Evolutionary conservation across 2,113 vertebrate species (phyloP).

Genomic region (Hystrix brachyura): DNA sequence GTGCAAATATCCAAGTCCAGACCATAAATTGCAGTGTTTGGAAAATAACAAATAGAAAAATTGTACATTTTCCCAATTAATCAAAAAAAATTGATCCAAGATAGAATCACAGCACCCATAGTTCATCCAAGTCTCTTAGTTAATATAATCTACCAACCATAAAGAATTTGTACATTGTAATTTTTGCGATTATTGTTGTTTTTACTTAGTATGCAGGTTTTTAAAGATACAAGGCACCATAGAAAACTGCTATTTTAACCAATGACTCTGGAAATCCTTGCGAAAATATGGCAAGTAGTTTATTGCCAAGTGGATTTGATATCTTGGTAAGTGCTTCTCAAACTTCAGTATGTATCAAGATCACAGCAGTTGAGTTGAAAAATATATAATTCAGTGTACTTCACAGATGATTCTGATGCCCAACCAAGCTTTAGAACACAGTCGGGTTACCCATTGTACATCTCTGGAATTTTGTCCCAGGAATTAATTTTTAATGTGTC

Average conservation of each 20-base stretch:
- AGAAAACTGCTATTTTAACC: not conserved
- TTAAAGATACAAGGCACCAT: not conserved
- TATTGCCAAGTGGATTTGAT: not conserved
- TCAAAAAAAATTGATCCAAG: conserved; percentile 44
- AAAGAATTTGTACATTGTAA: not conserved
- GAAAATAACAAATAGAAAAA: conserved; percentile 27
- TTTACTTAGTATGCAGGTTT: not conserved
- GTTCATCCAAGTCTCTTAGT: not conserved
- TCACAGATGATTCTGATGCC: not conserved
- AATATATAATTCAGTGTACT: not conserved
- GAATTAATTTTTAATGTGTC: conserved; percentile 8
- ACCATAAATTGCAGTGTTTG: not conserved
- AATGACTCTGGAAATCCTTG: not conserved
- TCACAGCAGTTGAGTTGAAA: not conserved
- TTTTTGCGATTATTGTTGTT: not conserved
- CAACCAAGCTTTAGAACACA: not conserved
- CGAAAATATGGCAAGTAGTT: not conserved
- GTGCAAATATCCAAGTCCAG: not conserved
- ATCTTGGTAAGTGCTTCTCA: not conserved
- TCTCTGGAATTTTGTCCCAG: not conserved
- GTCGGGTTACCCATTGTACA: not conserved
- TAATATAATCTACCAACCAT: not conserved
- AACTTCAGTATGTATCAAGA: not conserved
- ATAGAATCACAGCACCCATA: not conserved
- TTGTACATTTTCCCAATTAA: not conserved